Base-by-base conservation (phyloP, 2,797 vertebrate species). In the Pelobates cultripes region DNA sequence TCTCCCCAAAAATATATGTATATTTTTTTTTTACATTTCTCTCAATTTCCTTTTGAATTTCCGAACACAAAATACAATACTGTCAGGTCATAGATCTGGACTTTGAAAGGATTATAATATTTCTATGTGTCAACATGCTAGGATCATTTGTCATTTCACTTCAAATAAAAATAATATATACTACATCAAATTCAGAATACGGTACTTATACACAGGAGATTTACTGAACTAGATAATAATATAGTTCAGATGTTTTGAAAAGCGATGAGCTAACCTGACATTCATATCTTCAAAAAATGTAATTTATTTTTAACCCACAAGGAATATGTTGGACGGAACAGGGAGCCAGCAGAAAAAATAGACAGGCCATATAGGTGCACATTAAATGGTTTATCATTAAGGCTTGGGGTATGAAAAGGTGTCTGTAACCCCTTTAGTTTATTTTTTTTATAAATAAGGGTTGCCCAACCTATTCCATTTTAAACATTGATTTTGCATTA, bases 201-300 rank as follows among this genome's bases (percentile, higher is more conserved):
- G 66, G 44, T 76, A 76, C 80, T 71, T 81, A 82, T 76, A 61
- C 80, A 82, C 79, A 70, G 15, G 79, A 81, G 79, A 76, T 76
- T 77, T 82, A 47, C 80, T 82, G 80, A 76, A 77, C 70, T 78
- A 82, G 63, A 78, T 73, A 71, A 53, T 51, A 71, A 76, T 82
- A 81, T 70, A 81, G 75, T 72, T 81, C 63, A 75, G 79, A 44
- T 81, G 79, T 70, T 81, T 76, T 81, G 53, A 81, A 76, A 81
- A 75, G 73, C 76, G 79, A 81, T 81, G 73, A 76, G 70, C 57
- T 76, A 66, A 71, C 74, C 69, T 82, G 80, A 82, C 80, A 82
- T 76, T 64, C 63, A 47, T 72, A 82, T 82, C 75, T 61, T 77
- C 61, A 76, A 66, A 17, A 82, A 85, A 10, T 76, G 73, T n/a